Evolutionary conservation across 2,113 vertebrate genomes (phyloP).

Genomic region (Bubo blakistoni): DNA sequence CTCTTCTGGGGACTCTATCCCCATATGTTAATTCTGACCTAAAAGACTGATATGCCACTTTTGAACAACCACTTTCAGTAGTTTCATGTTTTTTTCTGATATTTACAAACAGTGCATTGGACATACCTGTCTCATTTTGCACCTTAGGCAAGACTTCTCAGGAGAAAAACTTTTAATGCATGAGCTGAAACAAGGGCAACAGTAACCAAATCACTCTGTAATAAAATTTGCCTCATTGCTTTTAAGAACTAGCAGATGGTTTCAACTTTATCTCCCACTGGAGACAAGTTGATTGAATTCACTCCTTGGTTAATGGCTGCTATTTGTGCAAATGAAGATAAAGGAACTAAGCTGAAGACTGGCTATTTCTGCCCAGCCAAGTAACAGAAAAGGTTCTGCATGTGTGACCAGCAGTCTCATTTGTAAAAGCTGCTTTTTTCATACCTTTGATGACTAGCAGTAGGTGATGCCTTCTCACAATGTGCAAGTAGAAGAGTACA

Average conservation of each 20-base stretch:
- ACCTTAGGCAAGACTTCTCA: background rate
- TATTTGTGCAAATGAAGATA: constrained; percentile 64
- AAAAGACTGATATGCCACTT: background rate
- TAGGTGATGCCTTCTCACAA: background rate
- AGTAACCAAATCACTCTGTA: constrained; percentile 54
- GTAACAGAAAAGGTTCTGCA: background rate
- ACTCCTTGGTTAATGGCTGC: constrained; percentile 41
- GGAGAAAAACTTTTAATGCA: background rate
- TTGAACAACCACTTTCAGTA: background rate
- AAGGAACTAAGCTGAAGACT: constrained; percentile 32
- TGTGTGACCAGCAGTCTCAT: background rate
- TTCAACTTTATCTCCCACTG: constrained; percentile 62
- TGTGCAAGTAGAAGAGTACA: background rate
- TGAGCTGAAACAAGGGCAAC: constrained; percentile 43
- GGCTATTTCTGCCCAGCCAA: background rate
- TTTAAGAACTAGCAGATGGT: constrained; percentile 67
- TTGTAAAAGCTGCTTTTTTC: background rate
- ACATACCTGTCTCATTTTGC: background rate
- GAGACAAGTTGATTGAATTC: constrained; percentile 64
- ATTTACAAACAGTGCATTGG: background rate
- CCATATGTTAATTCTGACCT: background rate
- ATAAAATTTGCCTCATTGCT: constrained; percentile 67
- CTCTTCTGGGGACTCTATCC: background rate
- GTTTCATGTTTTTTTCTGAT: background rate
- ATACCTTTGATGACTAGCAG: background rate